Conservation (phyloP, 2,888 invertebrate species). For the Megamerina dolium region DNA sequence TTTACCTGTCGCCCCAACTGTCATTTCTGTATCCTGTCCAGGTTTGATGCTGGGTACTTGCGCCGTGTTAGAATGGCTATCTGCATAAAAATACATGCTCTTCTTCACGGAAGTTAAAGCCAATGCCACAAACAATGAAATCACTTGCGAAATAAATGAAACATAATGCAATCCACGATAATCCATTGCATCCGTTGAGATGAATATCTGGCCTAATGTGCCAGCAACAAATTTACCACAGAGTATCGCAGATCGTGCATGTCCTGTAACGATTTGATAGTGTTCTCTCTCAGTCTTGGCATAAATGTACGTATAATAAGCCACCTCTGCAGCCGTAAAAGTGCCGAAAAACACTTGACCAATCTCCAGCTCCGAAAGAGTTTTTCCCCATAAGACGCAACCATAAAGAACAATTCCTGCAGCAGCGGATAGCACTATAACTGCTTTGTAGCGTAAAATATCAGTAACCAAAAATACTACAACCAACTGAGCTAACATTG, state of each 20-base stretch:
- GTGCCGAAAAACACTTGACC: conserved; percentile 74
- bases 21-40: too few species aligned
- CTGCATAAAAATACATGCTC: conserved; percentile 71
- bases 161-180: conserved; percentile 75
- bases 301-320: conserved; percentile 90
- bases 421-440: conserved; percentile 68
- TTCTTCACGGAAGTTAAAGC: conserved; percentile 65
- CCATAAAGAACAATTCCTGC: conserved; percentile 66
- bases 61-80: too few species aligned
- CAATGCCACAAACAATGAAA: conserved; percentile 70
- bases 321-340: conserved; percentile 84
- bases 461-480: conserved; percentile 80
- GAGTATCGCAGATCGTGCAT: conserved; percentile 75
- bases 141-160: conserved; percentile 64
- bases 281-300: conserved; percentile 73
- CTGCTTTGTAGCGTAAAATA: conserved; percentile 72
- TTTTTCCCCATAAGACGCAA: conserved; percentile 68
- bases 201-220: conserved; percentile 65
- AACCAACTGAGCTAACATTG: conserved; percentile 68
- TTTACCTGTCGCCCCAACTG: too few species aligned
- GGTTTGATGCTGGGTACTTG: too few species aligned
- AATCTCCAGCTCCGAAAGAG: conserved; percentile 60
- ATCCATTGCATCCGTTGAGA: conserved; percentile 61
- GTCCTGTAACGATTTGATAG: conserved; percentile 79
- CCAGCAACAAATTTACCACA: conserved; percentile 74